Evolutionary conservation across 2,888 invertebrate species (phyloP), one percentile per base, ranked within the genome.

Genomic region (Lamellibrachia satsuma): DNA sequence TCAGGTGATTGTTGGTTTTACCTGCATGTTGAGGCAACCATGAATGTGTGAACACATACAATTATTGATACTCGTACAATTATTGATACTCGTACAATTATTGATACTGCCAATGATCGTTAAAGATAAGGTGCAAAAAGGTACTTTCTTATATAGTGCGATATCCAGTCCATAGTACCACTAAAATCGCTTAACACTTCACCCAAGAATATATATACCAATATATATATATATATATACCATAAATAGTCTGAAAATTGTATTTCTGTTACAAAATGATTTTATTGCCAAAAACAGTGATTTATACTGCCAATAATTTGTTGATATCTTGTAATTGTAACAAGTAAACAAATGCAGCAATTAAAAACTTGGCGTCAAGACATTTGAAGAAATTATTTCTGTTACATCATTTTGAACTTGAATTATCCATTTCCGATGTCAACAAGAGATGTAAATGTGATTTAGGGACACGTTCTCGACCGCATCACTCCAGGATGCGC

Each of bases 401-500:
- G 39, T 39, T 39, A 39, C 39, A 39, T 39, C 39, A 39, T 39
- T 39, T 39, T 39, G 39, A 39, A 39, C 39, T 39, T 39, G 39
- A 39, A 9, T 9, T 55, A 55, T 3, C 55, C 55, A 90, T 90
- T 90, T 90, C 90, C 90, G 15, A 8, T 90, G 15, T 7, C 27
- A 90, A 51, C 7, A 4, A 39, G 39, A 9, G 3, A 52, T 11
- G 22, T 91, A 91, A 52, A 55, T 11, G 91, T 92, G 91, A 94
- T 94, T 60, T 94, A 95, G 95, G 92, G 93, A 94, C 60, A 52
- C 92, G 60, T 75, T 93, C 55, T 93, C 93, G 15, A 93, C 94
- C 2, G 92, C 94, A n/a, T 95, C 95, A 1, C 93, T 96, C 52
- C 96, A 96, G 92, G 95, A 96, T 93, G 95, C 95, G 8, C 90